Base-by-base conservation (phyloP, 2,797 vertebrate genomes). In the Gymnocypris eckloni region DNA sequence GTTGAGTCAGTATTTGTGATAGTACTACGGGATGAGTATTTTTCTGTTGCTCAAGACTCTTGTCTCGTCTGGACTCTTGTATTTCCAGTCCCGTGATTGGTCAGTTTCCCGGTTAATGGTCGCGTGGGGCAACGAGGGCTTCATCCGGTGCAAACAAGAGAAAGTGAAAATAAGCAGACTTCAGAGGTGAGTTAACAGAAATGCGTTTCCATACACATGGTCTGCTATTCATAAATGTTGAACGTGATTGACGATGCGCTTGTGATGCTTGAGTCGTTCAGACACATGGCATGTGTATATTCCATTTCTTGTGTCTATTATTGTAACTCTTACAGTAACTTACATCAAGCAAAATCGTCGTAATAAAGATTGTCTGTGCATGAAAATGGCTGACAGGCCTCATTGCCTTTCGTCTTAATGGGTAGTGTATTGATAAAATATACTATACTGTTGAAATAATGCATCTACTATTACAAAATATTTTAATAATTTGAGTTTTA, bases 111-210 rank as follows among this genome's bases (percentile, higher is more conserved):
- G 2, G 7, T 0, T 22, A 43, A 81, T 43, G 45, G 88, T 87
- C 25, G 83, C 70, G 43, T 78, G 83, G 88, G 86, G 88, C 80
- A 89, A 87, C 86, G 25, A 48, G 64, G 59, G n/a, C 1, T 72
- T 80, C 48, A 22, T 41, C 15, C 45, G 11, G 76, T 2, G 56
- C 70, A 84, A 81, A 83, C 70, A 79, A 79, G 67, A 45, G 45
- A 66, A 79, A 82, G 61, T 70, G 39, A 67, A 76, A 59, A 25
- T 0, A 43, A 72, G 5, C 22, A 41, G 75, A 28, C 18, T 22
- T 84, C 6, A 50, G 22, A 4, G 72, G 82, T 77, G 59, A 84
- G 82, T 84, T 25, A 18, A 5, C 33, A 6, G 11, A 56, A 11
- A 67, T 59, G 25, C n/a, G 7, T 59, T 79, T 43, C 0, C 22